Percentiles rank a stretch among this genome's conserved stretches.
Conservation (phyloP, 2,888 invertebrate species). For the Aplocera efformata region DNA sequence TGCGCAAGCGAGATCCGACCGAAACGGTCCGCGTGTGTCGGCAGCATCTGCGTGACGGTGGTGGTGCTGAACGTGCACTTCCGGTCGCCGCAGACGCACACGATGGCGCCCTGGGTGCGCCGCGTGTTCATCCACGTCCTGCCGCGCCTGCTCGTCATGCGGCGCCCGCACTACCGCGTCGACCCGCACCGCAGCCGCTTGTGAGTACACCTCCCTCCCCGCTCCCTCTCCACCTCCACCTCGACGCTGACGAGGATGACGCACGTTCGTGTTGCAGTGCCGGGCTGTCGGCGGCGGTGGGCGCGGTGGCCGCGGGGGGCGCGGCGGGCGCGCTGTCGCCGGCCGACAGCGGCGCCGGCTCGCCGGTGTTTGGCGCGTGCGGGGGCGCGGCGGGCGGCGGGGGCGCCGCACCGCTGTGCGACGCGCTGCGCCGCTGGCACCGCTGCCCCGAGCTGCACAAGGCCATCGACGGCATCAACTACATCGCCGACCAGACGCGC, state of each 20-base stretch:
- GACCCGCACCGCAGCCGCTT: conserved; percentile 81
- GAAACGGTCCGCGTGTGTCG: no score
- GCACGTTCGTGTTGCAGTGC: conserved; percentile 40
- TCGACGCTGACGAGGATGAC: no score
- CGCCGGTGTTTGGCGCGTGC: conserved; percentile 29
- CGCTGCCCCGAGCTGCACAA: conserved; percentile 95
- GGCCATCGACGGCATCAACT: conserved; percentile 95
- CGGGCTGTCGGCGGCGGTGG: conserved; percentile 42
- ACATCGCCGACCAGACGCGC: conserved; percentile 95
- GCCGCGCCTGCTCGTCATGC: conserved; percentile 95
- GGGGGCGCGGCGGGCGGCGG: conserved; percentile 70
- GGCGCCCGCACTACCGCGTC: conserved; percentile 86
- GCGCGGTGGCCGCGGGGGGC: conserved; percentile 22
- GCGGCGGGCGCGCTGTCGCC: conserved; percentile 26
- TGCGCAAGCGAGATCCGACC: no score
- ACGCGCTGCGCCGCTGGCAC: conserved; percentile 88
- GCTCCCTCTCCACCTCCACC: no score
- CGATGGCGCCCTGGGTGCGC: conserved; percentile 98
- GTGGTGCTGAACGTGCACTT: conserved; percentile 98
- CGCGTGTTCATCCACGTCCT: conserved; percentile 97
- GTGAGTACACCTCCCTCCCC: conserved; percentile 43
- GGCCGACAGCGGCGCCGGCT: conserved; percentile 55
- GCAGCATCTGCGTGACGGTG: conserved; percentile 95
- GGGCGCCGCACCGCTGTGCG: conserved; percentile 81
- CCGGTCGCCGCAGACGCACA: conserved; percentile 98